Conservation (phyloP, 2,113 vertebrate genomes). For the Alosa alosa region DNA sequence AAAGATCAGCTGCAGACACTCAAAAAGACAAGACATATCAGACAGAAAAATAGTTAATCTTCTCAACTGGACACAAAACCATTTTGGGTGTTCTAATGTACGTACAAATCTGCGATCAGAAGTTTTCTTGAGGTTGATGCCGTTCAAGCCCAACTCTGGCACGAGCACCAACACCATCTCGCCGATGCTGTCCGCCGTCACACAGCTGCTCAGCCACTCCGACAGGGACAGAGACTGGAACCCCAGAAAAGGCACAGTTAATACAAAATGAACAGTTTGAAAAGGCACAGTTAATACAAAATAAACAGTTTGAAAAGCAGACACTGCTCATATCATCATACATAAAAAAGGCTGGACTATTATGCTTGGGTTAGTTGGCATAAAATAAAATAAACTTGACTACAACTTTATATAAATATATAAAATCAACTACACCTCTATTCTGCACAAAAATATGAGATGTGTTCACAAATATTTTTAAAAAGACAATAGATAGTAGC, state of each 20-base stretch:
- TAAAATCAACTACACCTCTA: background rate
- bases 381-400: too few relatives aligned
- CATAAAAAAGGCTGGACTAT: background rate
- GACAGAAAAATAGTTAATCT: background rate
- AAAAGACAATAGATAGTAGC: background rate
- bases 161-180: conserved; percentile 82
- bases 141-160: conserved; percentile 67
- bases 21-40: background rate
- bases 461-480: background rate
- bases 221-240: conserved; percentile 86
- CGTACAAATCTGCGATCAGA: conserved; percentile 84
- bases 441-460: background rate
- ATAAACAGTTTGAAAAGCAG: background rate
- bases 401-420: too few relatives aligned
- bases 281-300: background rate
- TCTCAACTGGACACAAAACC: background rate
- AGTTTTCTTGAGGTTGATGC: conserved; percentile 74
- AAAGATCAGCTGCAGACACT: background rate
- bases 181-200: conserved; percentile 78
- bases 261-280: background rate
- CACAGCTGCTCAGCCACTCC: conserved; percentile 83
- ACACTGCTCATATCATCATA: background rate
- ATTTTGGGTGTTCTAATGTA: conserved; percentile 37
- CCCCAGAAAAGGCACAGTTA: background rate
- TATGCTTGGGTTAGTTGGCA: background rate